Evolutionary conservation across 2,888 invertebrate genomes (phyloP).

Genomic region (Zele albiditarsus): DNA sequence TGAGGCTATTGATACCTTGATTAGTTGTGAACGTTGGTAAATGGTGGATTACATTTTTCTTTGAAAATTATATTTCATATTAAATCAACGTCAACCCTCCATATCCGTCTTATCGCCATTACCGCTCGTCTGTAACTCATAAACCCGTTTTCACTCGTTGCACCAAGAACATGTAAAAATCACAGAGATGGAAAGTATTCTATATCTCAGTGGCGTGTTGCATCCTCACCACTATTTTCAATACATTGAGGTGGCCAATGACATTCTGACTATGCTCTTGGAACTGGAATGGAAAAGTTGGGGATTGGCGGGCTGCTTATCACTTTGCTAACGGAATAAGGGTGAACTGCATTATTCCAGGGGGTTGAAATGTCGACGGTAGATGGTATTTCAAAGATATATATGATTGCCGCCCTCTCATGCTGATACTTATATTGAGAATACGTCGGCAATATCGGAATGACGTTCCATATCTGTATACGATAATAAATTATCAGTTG

Average conservation of each 20-base stretch:
- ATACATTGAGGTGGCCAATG: neutral
- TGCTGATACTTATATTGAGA: neutral
- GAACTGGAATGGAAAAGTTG: neutral
- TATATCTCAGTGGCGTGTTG: neutral
- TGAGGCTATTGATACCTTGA: neutral
- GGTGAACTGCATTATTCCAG: neutral
- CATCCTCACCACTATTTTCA: neutral
- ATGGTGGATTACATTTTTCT: conserved; percentile 60
- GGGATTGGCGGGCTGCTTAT: neutral
- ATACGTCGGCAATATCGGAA: neutral
- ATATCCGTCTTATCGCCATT: conserved; percentile 61
- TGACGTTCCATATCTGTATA: neutral
- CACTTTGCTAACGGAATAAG: neutral
- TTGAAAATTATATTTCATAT: conserved; percentile 47
- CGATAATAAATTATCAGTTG: neutral
- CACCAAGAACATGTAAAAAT: conserved; percentile 26
- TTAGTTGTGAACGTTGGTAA: conserved; percentile 17
- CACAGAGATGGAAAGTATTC: conserved; percentile 5
- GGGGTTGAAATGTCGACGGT: neutral
- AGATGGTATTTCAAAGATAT: neutral
- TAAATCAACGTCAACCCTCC: conserved; percentile 50
- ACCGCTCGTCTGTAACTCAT: conserved; percentile 45
- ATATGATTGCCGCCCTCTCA: neutral
- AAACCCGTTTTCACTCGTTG: conserved; percentile 37
- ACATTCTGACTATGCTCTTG: neutral